Evolutionary conservation across 2,888 invertebrate genomes (phyloP).

Genomic region (Callyntrura sp.): DNA sequence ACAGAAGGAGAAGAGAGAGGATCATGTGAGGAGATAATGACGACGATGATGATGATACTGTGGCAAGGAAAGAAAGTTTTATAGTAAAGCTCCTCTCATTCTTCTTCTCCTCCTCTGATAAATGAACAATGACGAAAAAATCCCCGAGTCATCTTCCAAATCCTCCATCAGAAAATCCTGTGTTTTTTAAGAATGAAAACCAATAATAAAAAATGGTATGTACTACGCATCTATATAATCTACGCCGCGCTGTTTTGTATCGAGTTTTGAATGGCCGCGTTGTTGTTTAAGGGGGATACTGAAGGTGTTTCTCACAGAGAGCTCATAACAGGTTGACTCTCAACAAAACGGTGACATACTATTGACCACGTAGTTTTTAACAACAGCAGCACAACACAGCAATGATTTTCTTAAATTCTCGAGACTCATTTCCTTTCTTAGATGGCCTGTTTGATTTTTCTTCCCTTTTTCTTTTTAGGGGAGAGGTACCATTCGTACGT

Average conservation of each 20-base stretch:
- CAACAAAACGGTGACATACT: conserved; percentile 16
- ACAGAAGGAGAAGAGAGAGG: neutral
- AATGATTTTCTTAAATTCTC: conserved; percentile 44
- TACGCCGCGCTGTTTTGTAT: neutral
- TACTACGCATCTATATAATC: neutral
- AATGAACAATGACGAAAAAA: conserved; percentile 59
- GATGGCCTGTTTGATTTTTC: too few relatives aligned
- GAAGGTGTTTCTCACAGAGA: neutral
- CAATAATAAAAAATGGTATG: neutral
- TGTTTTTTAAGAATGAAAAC: neutral
- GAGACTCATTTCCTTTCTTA: conserved; percentile 67
- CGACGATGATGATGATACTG: neutral
- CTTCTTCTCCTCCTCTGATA: conserved; percentile 41
- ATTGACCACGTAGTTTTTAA: conserved; percentile 11
- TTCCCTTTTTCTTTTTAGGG: too few relatives aligned
- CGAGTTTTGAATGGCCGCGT: too few relatives aligned
- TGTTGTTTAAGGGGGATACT: neutral
- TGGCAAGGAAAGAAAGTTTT: conserved; percentile 32
- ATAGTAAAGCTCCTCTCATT: conserved; percentile 6
- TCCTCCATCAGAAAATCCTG: conserved; percentile 46
- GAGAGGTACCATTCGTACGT: conserved; percentile 21
- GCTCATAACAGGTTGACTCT: conserved; percentile 9
- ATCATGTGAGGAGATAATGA: conserved; percentile 6
- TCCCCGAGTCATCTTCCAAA: conserved; percentile 70
- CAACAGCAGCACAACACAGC: too few relatives aligned